Conservation (phyloP, 2,113 vertebrate species). For the Mirza zaza region DNA sequence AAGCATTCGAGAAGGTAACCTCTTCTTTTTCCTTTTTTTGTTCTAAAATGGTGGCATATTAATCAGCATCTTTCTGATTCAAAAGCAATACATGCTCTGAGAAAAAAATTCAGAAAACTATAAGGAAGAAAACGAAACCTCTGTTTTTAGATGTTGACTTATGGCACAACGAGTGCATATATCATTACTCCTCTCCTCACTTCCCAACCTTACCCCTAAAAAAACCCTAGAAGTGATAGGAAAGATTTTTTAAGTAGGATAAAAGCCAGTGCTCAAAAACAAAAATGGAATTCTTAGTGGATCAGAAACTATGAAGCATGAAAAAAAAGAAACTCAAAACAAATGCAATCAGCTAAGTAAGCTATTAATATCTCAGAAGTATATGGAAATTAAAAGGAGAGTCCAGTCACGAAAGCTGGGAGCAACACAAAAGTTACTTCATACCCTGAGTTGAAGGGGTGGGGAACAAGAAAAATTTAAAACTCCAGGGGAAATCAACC, state of each 20-base stretch:
- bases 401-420: neutral
- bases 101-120: neutral
- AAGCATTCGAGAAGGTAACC: neutral
- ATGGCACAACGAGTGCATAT: neutral
- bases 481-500: neutral
- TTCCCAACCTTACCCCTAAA: neutral
- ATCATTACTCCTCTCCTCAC: neutral
- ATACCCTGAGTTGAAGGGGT: too few species aligned
- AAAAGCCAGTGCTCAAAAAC: neutral
- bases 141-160: neutral
- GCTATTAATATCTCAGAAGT: neutral
- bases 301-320: neutral
- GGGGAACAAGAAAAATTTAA: neutral
- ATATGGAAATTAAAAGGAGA: neutral
- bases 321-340: neutral
- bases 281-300: neutral
- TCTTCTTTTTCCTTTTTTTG: neutral
- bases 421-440: neutral
- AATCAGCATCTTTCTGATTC: neutral
- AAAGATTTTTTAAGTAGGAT: neutral
- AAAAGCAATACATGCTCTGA: neutral
- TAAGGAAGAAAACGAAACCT: neutral
- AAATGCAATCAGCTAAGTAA: neutral
- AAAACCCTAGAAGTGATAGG: neutral
- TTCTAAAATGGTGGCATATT: neutral